Evolutionary conservation across 2,113 vertebrate genomes (phyloP).

Genomic region (Lepus americanus): DNA sequence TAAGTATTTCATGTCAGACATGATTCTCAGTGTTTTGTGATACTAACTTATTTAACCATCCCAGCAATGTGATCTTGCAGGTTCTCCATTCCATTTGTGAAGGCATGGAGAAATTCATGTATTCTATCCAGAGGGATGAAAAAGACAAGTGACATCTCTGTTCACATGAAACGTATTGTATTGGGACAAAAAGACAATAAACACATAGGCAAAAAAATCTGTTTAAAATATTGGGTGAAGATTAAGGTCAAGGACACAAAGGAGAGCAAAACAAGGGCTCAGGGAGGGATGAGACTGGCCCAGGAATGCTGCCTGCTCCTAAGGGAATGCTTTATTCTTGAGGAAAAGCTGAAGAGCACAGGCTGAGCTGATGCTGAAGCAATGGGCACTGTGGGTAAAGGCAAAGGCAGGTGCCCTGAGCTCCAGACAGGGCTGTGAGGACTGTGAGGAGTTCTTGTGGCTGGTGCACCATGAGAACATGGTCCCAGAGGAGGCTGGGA

Average conservation of each 20-base stretch:
- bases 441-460: background rate
- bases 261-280: background rate
- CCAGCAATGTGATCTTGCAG: background rate
- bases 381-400: background rate
- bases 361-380: fast-evolving
- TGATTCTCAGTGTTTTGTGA: background rate
- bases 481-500: background rate
- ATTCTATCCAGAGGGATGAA: background rate
- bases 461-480: background rate
- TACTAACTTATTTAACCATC: background rate
- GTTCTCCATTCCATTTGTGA: background rate
- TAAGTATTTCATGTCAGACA: background rate
- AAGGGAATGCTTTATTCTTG: background rate
- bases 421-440: fast-evolving
- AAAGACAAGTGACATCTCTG: background rate
- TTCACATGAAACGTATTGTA: background rate
- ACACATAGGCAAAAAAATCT: background rate
- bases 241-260: background rate
- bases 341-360: no score
- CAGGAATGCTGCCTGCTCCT: fast-evolving
- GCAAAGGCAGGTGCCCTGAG: fast-evolving
- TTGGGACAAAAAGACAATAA: background rate
- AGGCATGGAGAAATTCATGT: background rate
- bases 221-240: background rate
- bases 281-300: no score